Conservation (phyloP, 2,113 vertebrate genomes). For the Eptesicus fuscus region DNA sequence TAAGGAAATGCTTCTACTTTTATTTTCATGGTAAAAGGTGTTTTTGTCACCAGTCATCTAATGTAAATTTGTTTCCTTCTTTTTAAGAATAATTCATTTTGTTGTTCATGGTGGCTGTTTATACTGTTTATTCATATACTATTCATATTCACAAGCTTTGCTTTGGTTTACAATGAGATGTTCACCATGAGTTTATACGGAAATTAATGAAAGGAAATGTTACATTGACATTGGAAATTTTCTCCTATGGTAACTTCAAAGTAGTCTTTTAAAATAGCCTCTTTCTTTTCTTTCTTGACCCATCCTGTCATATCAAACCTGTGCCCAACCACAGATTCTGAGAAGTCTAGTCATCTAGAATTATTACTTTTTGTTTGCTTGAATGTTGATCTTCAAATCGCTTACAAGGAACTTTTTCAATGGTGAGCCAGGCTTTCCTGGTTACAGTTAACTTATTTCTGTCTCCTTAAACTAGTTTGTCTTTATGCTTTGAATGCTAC, state of each 20-base stretch:
- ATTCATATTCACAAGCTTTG: not conserved
- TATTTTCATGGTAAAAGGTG: not conserved
- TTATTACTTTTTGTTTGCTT: conserved; percentile 36
- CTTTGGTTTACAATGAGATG: not conserved
- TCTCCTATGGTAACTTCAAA: not conserved
- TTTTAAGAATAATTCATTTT: not conserved
- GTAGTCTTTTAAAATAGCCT: not conserved
- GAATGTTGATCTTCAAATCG: conserved; percentile 58
- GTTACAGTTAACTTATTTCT: conserved; percentile 87
- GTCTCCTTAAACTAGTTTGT: conserved; percentile 88
- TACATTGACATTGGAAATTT: not conserved
- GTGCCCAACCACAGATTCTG: not conserved
- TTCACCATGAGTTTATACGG: not conserved
- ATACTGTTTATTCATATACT: not conserved
- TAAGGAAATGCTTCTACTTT: not conserved
- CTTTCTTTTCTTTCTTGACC: not conserved
- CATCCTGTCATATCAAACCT: not conserved
- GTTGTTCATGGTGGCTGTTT: not conserved
- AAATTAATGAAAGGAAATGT: not conserved
- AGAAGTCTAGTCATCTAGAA: not conserved
- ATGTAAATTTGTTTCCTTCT: not conserved
- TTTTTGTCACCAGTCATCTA: not conserved
- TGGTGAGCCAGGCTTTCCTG: conserved; percentile 81
- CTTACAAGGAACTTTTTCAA: conserved; percentile 78
- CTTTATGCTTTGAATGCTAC: conserved; percentile 93